phyloP scores from a whole-genome alignment of 2,113 vertebrate species.

The Aramus guarauna region DNA sequence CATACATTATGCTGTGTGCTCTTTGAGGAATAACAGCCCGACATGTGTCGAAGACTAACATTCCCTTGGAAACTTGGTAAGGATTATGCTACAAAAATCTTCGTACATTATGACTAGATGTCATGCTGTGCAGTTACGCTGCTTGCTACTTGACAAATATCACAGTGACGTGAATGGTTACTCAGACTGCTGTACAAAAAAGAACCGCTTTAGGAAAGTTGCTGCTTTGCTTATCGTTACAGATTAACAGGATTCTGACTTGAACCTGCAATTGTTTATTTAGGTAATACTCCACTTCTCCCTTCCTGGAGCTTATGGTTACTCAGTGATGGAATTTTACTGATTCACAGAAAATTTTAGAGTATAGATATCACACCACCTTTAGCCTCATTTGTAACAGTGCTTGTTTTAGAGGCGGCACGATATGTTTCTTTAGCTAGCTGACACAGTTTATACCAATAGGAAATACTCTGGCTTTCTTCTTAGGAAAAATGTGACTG shows the following conservation, averaged over 20 bases:
- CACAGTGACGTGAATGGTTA: slow-evolving; percentile 5
- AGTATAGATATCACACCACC: neutral
- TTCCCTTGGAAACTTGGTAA: neutral
- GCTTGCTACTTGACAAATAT: neutral
- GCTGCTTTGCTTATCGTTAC: neutral
- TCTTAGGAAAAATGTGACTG: neutral
- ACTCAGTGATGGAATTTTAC: neutral
- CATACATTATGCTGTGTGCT: neutral
- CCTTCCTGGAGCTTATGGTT: neutral
- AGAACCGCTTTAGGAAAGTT: neutral
- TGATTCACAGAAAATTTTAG: neutral
- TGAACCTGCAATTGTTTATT: neutral
- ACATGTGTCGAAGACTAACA: neutral
- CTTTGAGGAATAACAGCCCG: neutral
- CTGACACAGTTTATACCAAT: neutral
- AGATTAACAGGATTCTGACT: neutral
- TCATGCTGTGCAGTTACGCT: neutral
- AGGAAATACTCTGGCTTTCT: neutral
- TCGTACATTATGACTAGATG: neutral
- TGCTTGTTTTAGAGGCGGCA: neutral
- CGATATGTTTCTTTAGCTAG: neutral
- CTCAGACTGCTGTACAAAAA: neutral
- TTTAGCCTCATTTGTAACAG: neutral
- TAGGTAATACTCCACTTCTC: neutral
- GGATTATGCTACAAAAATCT: neutral